Evolutionary conservation across 2,888 invertebrate genomes (phyloP).

Genomic region (Epinotia demarniana): DNA sequence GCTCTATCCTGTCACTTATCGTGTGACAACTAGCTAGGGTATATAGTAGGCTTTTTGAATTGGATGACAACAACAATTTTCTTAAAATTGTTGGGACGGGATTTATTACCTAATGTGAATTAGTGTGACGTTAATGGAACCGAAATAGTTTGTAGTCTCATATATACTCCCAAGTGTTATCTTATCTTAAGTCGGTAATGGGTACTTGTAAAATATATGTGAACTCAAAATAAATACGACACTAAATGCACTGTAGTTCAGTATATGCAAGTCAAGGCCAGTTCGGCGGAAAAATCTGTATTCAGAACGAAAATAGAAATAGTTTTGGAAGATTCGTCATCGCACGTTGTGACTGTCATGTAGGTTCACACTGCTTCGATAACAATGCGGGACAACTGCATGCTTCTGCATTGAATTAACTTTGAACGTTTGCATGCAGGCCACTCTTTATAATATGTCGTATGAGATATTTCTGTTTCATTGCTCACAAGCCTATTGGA

Average conservation of each 20-base stretch:
- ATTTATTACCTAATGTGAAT: no score
- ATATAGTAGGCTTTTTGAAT: no score
- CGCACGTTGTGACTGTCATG: slow-evolving; percentile 47
- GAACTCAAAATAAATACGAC: slow-evolving; percentile 49
- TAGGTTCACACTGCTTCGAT: slow-evolving; percentile 35
- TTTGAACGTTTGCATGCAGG: not conserved
- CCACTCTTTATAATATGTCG: no score
- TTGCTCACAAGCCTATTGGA: no score
- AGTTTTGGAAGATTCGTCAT: slow-evolving; percentile 50
- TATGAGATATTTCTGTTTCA: no score
- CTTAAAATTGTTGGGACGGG: no score
- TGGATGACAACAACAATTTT: no score
- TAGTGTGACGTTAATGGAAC: not conserved
- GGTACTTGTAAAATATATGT: slow-evolving; percentile 44
- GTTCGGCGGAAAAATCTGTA: slow-evolving; percentile 51
- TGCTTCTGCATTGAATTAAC: slow-evolving; percentile 5
- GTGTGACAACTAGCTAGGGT: no score
- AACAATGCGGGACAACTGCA: slow-evolving; percentile 13
- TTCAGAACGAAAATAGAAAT: slow-evolving; percentile 53
- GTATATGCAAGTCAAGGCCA: slow-evolving; percentile 56
- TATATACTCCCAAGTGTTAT: not conserved
- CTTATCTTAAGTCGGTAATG: not conserved
- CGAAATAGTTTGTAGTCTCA: not conserved
- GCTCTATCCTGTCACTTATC: no score
- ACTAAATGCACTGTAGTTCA: slow-evolving; percentile 48